phyloP scores from a whole-genome alignment of 2,797 vertebrate species.

The Rhinogobio ventralis region DNA sequence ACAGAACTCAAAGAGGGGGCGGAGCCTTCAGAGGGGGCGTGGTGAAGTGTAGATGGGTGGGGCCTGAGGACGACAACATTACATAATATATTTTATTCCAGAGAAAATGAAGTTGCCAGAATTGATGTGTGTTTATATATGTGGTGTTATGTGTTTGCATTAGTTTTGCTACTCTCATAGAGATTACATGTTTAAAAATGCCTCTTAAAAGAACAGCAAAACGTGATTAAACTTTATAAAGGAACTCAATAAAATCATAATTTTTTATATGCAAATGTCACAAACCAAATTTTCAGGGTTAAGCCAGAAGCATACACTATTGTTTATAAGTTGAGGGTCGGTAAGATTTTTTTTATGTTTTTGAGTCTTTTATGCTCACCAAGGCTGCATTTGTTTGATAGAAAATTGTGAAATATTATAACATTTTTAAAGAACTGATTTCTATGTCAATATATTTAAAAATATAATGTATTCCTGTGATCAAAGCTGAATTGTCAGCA shows the following conservation, averaged over 20 bases:
- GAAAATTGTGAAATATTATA: neutral
- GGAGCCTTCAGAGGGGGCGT: conserved; percentile 87
- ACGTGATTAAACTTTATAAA: neutral
- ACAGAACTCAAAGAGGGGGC: conserved; percentile 84
- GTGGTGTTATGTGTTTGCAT: too few relatives aligned
- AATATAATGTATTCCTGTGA: neutral
- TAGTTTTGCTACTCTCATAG: neutral
- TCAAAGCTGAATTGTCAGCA: neutral
- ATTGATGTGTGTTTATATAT: too few relatives aligned
- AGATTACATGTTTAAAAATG: neutral
- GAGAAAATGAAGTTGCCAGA: neutral
- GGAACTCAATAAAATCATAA: neutral
- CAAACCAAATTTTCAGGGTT: neutral
- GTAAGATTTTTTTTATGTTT: too few relatives aligned
- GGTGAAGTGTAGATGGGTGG: conserved; percentile 91
- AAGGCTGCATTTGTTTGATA: neutral
- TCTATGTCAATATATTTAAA: neutral
- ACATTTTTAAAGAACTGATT: neutral
- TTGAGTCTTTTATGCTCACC: too few relatives aligned
- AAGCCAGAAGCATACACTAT: neutral
- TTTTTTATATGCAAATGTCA: neutral
- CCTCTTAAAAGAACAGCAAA: neutral
- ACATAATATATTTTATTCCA: neutral
- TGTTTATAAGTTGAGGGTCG: neutral
- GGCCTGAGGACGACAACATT: conserved; percentile 74